Evolutionary conservation across 2,113 vertebrate species (phyloP).

Genomic region (Rhinopithecus roxellana): DNA sequence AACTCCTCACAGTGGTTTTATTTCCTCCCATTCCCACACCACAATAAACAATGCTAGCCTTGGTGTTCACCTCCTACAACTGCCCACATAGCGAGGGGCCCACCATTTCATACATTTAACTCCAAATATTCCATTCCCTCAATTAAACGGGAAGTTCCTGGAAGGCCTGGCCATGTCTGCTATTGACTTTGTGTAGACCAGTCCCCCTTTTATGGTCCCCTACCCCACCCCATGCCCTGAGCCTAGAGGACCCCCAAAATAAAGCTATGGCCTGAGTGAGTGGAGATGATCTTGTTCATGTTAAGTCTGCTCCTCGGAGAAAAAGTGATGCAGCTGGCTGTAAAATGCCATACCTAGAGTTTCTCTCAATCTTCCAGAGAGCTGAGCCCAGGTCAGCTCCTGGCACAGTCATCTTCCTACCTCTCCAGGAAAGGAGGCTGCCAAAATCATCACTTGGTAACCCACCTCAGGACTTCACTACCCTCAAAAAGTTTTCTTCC

Average conservation of each 20-base stretch:
- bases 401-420: neutral
- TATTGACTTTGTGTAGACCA: neutral
- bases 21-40: neutral
- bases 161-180: neutral
- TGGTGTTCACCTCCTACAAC: neutral
- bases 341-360: rapidly evolving
- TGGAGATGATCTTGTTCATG: neutral
- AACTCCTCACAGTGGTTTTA: neutral
- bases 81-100: neutral
- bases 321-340: neutral
- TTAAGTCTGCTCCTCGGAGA: neutral
- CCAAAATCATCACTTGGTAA: neutral
- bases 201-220: neutral
- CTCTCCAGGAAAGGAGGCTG: neutral
- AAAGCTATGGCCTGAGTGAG: neutral
- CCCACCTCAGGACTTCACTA: neutral
- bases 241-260: neutral
- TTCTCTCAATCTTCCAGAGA: neutral
- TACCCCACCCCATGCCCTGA: neutral
- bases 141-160: neutral
- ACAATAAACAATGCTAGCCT: neutral
- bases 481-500: neutral
- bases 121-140: neutral
- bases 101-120: neutral
- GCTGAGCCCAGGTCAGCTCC: neutral